phyloP scores from a whole-genome alignment of 2,797 vertebrate species.

The Acestrorhynchus altus region DNA sequence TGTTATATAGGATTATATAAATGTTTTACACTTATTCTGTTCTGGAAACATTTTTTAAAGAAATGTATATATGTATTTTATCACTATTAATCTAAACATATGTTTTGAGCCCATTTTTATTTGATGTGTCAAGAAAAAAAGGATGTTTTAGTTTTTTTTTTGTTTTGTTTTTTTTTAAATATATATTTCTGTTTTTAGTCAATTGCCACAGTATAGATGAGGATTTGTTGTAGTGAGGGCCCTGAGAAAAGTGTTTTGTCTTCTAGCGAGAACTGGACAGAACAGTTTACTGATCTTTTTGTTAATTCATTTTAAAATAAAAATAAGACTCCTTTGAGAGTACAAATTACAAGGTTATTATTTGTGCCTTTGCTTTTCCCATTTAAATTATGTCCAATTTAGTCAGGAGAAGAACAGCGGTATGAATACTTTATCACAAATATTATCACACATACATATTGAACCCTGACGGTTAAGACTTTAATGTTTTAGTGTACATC shows the following conservation, averaged over 20 bases:
- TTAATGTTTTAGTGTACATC: too few relatives aligned
- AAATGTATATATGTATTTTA: conserved; percentile 86
- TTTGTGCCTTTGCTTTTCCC: conserved; percentile 16
- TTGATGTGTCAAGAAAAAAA: conserved; percentile 79
- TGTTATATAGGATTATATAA: conserved; percentile 53
- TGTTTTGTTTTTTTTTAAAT: conserved; percentile 33
- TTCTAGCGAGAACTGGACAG: conserved; percentile 47
- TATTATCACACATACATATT: too few relatives aligned
- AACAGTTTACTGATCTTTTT: conserved; percentile 57
- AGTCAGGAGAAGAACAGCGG: too few relatives aligned
- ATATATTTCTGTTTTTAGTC: conserved; percentile 76
- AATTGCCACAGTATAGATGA: conserved; percentile 49
- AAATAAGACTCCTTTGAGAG: conserved; percentile 41
- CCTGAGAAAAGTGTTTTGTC: conserved; percentile 42
- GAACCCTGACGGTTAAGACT: too few relatives aligned
- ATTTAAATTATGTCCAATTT: conserved; percentile 22
- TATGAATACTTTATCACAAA: too few relatives aligned
- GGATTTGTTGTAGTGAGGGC: conserved; percentile 51
- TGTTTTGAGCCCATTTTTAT: conserved; percentile 81
- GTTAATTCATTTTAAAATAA: conserved; percentile 60
- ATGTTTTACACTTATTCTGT: conserved; percentile 80
- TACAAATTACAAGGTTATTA: conserved; percentile 21
- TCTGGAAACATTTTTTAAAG: conserved; percentile 65
- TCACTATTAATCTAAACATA: conserved; percentile 83
- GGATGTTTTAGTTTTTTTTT: conserved; percentile 26